phyloP scores from a whole-genome alignment of 1,140 invertebrate species.

The Lanistes nyassanus region DNA sequence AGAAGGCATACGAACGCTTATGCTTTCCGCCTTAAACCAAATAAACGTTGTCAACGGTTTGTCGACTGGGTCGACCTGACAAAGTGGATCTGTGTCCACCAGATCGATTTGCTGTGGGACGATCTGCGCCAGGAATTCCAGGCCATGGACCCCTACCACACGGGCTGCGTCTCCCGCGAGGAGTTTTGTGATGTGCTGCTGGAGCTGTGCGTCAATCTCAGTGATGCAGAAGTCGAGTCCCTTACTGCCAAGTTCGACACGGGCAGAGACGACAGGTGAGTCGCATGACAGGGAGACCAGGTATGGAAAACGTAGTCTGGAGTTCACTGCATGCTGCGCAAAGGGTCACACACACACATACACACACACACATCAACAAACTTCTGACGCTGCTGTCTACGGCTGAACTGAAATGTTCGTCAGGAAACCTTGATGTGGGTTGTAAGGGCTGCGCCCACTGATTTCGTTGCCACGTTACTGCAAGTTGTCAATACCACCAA shows the following conservation, averaged over 20 bases:
- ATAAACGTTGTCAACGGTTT: no score
- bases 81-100: conserved; percentile 21
- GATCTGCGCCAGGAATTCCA: conserved; percentile 64
- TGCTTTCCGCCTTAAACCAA: no score
- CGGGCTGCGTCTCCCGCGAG: conserved; percentile 59
- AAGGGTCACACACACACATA: conserved; percentile 7
- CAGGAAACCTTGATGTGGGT: no score
- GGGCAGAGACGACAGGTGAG: conserved; percentile 59
- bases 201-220: conserved; percentile 65
- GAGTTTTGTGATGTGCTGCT: conserved; percentile 64
- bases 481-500: no score
- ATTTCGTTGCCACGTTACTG: no score
- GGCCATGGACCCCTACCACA: conserved; percentile 65
- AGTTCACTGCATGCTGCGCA: background rate
- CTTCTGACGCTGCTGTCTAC: no score
- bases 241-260: conserved; percentile 57
- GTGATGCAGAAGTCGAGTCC: conserved; percentile 58
- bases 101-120: conserved; percentile 67
- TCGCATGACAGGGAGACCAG: background rate
- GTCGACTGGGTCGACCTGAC: no score
- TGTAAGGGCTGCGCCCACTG: no score
- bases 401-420: no score
- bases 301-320: no score
- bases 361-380: background rate
- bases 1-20: no score